These are phyloP conservation scores for Dicrurus megarhynchus DNA, from an alignment of 2,113 vertebrate species.

Conservation along the genomic window DNA sequence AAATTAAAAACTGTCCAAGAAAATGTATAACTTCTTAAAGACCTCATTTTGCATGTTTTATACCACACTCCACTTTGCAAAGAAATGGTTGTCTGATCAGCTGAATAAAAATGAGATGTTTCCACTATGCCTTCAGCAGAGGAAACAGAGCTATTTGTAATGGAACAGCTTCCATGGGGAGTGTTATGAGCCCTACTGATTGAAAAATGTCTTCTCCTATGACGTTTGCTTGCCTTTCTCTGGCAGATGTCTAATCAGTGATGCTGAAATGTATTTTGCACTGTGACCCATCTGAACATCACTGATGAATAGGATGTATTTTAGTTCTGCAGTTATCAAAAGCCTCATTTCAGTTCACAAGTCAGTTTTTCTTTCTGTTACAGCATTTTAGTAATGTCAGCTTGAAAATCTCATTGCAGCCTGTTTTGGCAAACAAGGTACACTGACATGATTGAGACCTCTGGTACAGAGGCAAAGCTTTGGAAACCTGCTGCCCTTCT, in stretches of 20 bases:
- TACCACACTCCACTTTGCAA: not conserved
- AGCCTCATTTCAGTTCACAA: conserved; percentile 5
- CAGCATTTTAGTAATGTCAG: not conserved
- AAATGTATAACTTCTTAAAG: conserved; percentile 4
- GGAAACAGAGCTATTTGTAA: conserved; percentile 28
- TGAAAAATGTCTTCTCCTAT: not conserved
- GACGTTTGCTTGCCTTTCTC: not conserved
- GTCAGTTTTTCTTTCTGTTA: conserved; percentile 16
- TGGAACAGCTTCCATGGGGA: not conserved
- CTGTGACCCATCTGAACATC: not conserved
- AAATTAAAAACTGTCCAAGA: conserved; percentile 24
- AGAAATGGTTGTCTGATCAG: not conserved
- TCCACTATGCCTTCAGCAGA: not conserved
- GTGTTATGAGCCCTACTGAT: not conserved
- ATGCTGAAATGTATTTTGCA: not conserved
- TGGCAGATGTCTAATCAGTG: not conserved
- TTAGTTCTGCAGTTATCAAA: not conserved
- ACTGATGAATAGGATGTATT: not conserved
- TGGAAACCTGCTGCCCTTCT: conserved; percentile 5
- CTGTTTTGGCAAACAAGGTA: not conserved
- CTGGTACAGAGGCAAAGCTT: not conserved
- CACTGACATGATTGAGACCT: conserved; percentile 1
- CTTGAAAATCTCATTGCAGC: not conserved
- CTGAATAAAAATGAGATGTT: conserved; percentile 47
- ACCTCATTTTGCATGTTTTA: conserved; percentile 16